These are phyloP conservation scores for Drosophila tristis DNA, from an alignment of 1,140 invertebrate genomes.

Conservation along the genomic window DNA sequence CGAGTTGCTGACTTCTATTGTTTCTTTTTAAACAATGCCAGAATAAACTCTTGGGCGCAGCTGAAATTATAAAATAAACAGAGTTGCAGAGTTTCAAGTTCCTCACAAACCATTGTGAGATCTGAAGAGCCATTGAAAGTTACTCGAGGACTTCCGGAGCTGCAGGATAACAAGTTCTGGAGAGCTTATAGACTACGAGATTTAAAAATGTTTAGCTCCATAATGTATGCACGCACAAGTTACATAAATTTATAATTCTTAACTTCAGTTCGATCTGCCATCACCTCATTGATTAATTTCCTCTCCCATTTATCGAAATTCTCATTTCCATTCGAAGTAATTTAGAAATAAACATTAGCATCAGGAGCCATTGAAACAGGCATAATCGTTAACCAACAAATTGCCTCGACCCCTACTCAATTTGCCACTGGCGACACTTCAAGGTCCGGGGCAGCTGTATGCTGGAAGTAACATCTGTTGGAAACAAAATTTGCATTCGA, in stretches of 20 bases:
- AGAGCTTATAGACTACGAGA: conserved; percentile 20
- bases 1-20: conserved; percentile 18
- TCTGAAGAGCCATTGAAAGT: conserved; percentile 12
- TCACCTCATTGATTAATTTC: conserved; percentile 31
- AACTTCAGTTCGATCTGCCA: neutral
- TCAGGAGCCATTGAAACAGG: conserved; percentile 21
- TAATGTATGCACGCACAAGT: neutral
- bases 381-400: conserved; percentile 46
- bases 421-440: conserved; percentile 43
- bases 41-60: conserved; percentile 3
- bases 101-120: neutral
- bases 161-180: conserved; percentile 1
- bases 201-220: conserved; percentile 17
- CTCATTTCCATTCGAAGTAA: conserved; percentile 22
- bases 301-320: neutral
- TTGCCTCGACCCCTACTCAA: conserved; percentile 33
- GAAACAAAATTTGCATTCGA: conserved; percentile 42
- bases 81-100: conserved; percentile 46
- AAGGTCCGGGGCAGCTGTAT: conserved; percentile 20
- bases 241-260: neutral
- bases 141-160: neutral
- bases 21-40: conserved; percentile 8
- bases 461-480: conserved; percentile 39
- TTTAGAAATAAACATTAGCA: conserved; percentile 48
- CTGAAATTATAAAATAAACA: conserved; percentile 28